These are phyloP conservation scores for Liparis tanakae DNA, from an alignment of 2,797 vertebrate genomes.

Conservation along the genomic window DNA sequence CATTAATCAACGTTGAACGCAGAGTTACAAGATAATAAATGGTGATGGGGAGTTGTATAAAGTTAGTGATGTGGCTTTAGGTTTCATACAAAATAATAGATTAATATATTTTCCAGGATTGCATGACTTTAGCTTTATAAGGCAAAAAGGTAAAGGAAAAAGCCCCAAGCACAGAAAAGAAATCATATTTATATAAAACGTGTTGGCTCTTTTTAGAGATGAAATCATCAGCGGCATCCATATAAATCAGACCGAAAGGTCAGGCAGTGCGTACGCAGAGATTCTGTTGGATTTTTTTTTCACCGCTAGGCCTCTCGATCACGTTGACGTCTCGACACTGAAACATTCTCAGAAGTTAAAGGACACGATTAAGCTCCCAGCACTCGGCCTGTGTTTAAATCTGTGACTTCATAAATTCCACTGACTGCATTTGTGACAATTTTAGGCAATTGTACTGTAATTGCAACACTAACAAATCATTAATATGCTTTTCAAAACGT, in stretches of 20 bases:
- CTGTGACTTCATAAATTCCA: slow-evolving; percentile 50
- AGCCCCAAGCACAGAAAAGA: slow-evolving; percentile 35
- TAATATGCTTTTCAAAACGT: slow-evolving; percentile 48
- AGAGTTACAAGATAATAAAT: slow-evolving; percentile 45
- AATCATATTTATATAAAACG: slow-evolving; percentile 29
- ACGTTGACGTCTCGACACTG: slow-evolving; percentile 33
- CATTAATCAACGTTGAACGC: slow-evolving; percentile 43
- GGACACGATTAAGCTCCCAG: slow-evolving; percentile 33
- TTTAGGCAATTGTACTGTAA: slow-evolving; percentile 48
- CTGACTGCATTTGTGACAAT: slow-evolving; percentile 52
- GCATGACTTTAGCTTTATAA: slow-evolving; percentile 56
- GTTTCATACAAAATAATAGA: slow-evolving; percentile 56
- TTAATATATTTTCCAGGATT: slow-evolving; percentile 67
- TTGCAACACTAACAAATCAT: slow-evolving; percentile 63
- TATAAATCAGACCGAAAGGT: slow-evolving; percentile 33
- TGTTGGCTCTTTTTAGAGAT: slow-evolving; percentile 38
- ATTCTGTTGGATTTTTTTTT: slow-evolving; percentile 24
- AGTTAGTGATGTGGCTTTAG: slow-evolving; percentile 60
- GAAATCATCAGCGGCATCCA: slow-evolving; percentile 36
- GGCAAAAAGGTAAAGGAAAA: slow-evolving; percentile 35
- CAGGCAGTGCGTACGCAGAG: slow-evolving; percentile 9
- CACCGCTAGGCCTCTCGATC: slow-evolving; percentile 21
- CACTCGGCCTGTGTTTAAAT: slow-evolving; percentile 25
- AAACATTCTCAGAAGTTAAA: slow-evolving; percentile 49
- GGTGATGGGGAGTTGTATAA: slow-evolving; percentile 42